These are phyloP conservation scores for Brachirus orientalis DNA, from an alignment of 2,113 vertebrate genomes.

Conservation along the genomic window DNA sequence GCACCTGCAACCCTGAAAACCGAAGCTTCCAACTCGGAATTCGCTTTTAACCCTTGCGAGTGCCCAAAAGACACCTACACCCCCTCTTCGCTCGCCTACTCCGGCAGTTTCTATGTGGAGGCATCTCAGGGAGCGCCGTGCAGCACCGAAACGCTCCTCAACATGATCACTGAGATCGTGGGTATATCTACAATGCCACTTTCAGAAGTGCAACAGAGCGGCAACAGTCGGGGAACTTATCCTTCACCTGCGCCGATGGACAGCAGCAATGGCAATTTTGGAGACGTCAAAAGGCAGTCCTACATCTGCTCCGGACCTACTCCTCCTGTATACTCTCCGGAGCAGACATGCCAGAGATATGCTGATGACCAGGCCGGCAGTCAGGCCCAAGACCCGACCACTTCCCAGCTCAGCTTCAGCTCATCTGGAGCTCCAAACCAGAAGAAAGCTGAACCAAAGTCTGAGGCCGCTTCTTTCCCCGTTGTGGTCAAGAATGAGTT, in stretches of 20 bases:
- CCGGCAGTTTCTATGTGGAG: constrained; percentile 97
- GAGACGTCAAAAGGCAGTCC: constrained; percentile 80
- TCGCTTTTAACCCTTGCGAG: constrained; percentile 85
- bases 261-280: constrained; percentile 71
- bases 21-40: constrained; percentile 87
- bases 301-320: constrained; percentile 70
- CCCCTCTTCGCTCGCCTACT: constrained; percentile 91
- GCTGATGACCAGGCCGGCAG: constrained; percentile 74
- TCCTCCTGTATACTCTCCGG: constrained; percentile 72
- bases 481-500: constrained; percentile 88
- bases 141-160: constrained; percentile 95
- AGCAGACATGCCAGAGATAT: constrained; percentile 81
- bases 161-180: constrained; percentile 96
- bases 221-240: constrained; percentile 72
- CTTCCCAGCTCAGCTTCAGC: constrained; percentile 75
- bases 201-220: constrained; percentile 83
- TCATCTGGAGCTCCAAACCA: constrained; percentile 81
- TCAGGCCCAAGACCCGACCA: constrained; percentile 77
- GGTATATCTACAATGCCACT: constrained; percentile 91
- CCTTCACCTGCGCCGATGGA: constrained; percentile 76
- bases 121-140: constrained; percentile 91
- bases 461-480: constrained; percentile 87
- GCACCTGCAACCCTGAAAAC: constrained; percentile 86
- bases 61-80: constrained; percentile 84
- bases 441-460: constrained; percentile 84